Evolutionary conservation across 2,888 invertebrate species (phyloP), one percentile per base, ranked within the genome.

Genomic region (Chaetoderma sp.): DNA sequence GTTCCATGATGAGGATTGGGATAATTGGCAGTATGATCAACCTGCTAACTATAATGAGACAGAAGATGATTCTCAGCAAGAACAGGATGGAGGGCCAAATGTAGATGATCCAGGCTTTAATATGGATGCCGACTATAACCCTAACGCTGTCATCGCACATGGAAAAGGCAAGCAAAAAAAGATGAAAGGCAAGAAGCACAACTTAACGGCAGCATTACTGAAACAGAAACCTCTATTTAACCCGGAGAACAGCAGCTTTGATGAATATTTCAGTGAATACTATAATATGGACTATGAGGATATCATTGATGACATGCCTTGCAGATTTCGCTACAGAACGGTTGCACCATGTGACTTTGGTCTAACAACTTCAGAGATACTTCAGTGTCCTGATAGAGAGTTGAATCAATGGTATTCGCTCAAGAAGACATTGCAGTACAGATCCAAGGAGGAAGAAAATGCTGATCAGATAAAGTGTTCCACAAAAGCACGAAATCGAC

Each of bases 231-330:
- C 97, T 0, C 89, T 90, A 59, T 97, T 93, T 86, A 90, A 97
- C 85, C 94, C 96, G 84, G 86, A 73, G 36, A 83, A 91, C 65
- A 90, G 92, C 68, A 92, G 92, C 0, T 96, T 94, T 86, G 91
- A 92, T 33, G 90, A 96, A 76, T 96, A 96, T 82, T 91, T 96
- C 83, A 95, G 98, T 78, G 96, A 98, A 86, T 98, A 97, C 85
- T 98, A 98, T 83, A 91, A 93, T 78, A 88, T 98, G 83, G 95
- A 98, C 86, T 98, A 94, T 85, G 98, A 98, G 83, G 98, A 99
- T 86, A 91, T 98, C 57, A 92, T 98, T 55, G 97, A 84, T 0
- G 96, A 97, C 82, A 86, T 93, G 75, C 95, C 95, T 0, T 96
- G 96, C 67, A 89, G 87, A 44, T 99, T 97, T 87, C 96, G 95